These are phyloP conservation scores for Antrozous pallidus DNA, from an alignment of 2,797 vertebrate genomes.

Conservation along the genomic window DNA sequence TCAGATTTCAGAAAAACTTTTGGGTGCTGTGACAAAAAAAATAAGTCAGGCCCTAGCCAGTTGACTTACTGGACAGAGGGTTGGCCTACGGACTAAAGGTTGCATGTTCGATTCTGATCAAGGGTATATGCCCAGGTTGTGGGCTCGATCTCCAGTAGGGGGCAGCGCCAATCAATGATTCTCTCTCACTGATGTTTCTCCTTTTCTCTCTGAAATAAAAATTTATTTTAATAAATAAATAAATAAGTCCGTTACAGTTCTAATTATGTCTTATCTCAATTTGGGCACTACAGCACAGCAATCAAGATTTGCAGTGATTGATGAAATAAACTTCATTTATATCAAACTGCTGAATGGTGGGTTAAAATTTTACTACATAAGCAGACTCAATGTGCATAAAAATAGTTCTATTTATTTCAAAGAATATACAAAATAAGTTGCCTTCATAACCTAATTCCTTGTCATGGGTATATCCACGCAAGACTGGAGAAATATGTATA, in stretches of 20 bases:
- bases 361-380: slow-evolving; percentile 37
- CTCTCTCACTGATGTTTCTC: too few relatives aligned
- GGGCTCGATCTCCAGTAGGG: too few relatives aligned
- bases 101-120: too few relatives aligned
- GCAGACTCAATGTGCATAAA: background rate
- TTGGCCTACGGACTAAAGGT: too few relatives aligned
- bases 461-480: background rate
- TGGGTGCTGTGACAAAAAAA: background rate
- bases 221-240: background rate
- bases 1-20: background rate
- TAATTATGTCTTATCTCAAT: background rate
- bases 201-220: too few relatives aligned
- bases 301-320: background rate
- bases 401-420: slow-evolving; percentile 16
- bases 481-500: background rate
- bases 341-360: background rate
- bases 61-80: too few relatives aligned
- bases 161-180: too few relatives aligned
- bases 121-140: too few relatives aligned
- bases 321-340: background rate
- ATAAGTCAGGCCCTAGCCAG: too few relatives aligned
- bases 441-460: background rate
- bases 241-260: background rate
- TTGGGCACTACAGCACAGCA: background rate
- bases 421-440: slow-evolving; percentile 19